Conservation (phyloP, 2,888 invertebrate genomes). For the Drosophila limbata region DNA sequence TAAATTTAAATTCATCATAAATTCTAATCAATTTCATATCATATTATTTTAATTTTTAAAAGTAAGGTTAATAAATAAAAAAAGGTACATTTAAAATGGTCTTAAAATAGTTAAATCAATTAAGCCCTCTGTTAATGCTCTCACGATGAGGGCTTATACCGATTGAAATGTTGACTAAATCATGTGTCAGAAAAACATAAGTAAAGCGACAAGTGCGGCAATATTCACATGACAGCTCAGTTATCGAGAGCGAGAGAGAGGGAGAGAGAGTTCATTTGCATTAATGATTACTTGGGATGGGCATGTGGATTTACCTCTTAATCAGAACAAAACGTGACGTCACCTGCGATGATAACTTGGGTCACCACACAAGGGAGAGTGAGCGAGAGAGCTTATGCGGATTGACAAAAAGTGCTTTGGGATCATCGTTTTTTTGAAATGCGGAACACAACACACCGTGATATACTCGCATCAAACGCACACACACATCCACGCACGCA, state of each 20-base stretch:
- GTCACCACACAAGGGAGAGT: slow-evolving; percentile 2
- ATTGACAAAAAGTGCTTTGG: slow-evolving; percentile 29
- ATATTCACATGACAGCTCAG: slow-evolving; percentile 17
- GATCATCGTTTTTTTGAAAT: slow-evolving; percentile 21
- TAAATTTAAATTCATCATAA: too few relatives aligned
- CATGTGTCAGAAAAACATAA: slow-evolving; percentile 9
- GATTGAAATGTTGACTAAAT: slow-evolving; percentile 3
- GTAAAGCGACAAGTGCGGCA: slow-evolving; percentile 34
- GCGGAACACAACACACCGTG: slow-evolving; percentile 23
- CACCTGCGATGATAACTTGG: slow-evolving; percentile 16
- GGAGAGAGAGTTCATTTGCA: slow-evolving; percentile 16
- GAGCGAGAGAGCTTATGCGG: slow-evolving; percentile 10
- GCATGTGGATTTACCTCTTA: background rate
- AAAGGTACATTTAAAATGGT: too few relatives aligned
- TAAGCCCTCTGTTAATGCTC: background rate
- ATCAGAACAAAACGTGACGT: slow-evolving; percentile 11
- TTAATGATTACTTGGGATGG: slow-evolving; percentile 33
- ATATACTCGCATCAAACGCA: slow-evolving; percentile 12
- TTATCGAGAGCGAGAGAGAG: too few relatives aligned
- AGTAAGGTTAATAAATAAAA: too few relatives aligned
- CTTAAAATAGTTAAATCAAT: background rate
- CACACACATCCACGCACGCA: slow-evolving; percentile 7
- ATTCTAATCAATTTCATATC: too few relatives aligned
- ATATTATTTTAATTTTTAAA: too few relatives aligned
- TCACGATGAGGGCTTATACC: background rate